These are phyloP conservation scores for Steinernema scapterisci DNA, from an alignment of 2,888 invertebrate genomes.

Conservation along the genomic window DNA sequence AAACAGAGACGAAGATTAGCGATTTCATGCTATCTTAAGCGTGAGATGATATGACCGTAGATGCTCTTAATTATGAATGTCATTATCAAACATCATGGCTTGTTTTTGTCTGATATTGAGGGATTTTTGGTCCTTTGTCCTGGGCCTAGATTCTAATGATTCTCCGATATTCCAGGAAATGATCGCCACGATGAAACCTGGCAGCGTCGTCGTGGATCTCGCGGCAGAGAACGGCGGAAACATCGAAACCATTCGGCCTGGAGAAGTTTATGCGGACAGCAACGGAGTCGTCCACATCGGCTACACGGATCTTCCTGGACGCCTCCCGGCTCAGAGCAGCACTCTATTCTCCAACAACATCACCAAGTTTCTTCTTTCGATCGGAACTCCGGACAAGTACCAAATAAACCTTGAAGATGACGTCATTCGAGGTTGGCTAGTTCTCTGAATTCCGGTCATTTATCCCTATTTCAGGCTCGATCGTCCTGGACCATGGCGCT, in stretches of 20 bases:
- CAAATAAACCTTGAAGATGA: conserved; percentile 82
- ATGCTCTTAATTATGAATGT: no score
- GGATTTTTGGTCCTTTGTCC: no score
- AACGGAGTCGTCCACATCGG: conserved; percentile 85
- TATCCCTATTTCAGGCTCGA: conserved; percentile 72
- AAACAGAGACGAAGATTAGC: no score
- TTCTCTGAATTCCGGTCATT: conserved; percentile 74
- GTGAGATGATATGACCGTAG: no score
- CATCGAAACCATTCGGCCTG: conserved; percentile 77
- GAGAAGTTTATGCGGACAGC: conserved; percentile 77
- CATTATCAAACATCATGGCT: no score
- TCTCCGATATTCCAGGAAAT: conserved; percentile 74
- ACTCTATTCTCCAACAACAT: conserved; percentile 89
- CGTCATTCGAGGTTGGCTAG: conserved; percentile 75
- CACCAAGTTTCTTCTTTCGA: conserved; percentile 81
- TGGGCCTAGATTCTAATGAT: background rate
- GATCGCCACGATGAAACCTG: conserved; percentile 81
- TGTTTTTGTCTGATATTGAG: no score
- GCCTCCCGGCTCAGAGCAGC: conserved; percentile 83
- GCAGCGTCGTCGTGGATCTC: conserved; percentile 85
- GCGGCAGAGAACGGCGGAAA: conserved; percentile 83
- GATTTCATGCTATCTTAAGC: no score
- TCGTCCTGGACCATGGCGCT: conserved; percentile 78
- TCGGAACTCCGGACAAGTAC: conserved; percentile 79
- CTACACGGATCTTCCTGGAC: conserved; percentile 81